A percentile compares a stretch with the other conserved stretches of the same genome.
Evolutionary conservation across 2,113 vertebrate species (phyloP).

Genomic region (Lasiurus cinereus): DNA sequence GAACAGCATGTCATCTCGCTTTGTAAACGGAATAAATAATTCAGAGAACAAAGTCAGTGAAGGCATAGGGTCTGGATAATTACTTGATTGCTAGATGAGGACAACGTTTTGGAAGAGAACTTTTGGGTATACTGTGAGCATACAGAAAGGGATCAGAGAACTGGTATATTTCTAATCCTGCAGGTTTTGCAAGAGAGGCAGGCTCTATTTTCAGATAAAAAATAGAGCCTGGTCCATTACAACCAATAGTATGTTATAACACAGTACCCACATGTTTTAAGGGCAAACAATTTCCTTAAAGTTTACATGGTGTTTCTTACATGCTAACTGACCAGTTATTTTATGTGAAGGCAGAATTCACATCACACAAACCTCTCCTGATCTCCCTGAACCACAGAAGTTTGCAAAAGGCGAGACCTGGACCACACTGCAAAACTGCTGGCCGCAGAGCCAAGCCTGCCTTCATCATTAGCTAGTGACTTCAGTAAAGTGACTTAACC

Average conservation of each 20-base stretch:
- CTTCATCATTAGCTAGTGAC: neutral
- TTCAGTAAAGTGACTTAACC: neutral
- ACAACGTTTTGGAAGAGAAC: constrained; percentile 29
- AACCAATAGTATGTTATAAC: neutral
- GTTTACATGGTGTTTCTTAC: neutral
- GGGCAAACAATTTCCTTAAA: neutral
- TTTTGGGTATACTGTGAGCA: accelerated
- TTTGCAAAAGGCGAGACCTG: neutral
- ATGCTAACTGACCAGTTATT: neutral
- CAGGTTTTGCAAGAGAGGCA: neutral
- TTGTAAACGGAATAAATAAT: constrained; percentile 49
- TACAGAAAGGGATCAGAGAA: neutral
- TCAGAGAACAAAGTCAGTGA: constrained; percentile 7
- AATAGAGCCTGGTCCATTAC: neutral
- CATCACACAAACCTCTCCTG: accelerated
- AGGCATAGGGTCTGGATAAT: neutral
- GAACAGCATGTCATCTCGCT: neutral
- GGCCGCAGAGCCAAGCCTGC: no score
- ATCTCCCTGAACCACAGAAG: neutral
- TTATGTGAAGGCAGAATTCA: neutral
- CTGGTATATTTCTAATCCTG: accelerated
- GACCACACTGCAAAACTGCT: neutral
- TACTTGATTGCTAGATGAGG: constrained; percentile 25
- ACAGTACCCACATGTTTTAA: neutral
- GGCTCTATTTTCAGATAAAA: neutral